A percentile compares a stretch with the other conserved stretches of the same genome.
phyloP scores from a whole-genome alignment of 2,888 invertebrate genomes.

The Melinaea marsaeus region DNA sequence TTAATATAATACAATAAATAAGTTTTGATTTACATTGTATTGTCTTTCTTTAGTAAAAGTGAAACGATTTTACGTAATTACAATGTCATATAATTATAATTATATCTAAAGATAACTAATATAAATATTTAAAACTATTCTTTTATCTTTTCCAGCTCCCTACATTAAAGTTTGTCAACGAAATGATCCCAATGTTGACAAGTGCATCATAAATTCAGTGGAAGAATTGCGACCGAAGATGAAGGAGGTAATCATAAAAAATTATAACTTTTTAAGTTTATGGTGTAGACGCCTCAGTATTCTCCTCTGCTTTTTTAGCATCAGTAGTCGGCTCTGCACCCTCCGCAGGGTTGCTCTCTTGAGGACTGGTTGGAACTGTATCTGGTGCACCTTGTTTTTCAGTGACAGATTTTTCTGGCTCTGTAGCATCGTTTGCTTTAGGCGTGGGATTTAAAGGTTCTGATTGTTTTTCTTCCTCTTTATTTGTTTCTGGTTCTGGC shows the following conservation, averaged over 20 bases:
- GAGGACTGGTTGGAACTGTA: neutral
- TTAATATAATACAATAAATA: too few relatives aligned
- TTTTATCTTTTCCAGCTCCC: conserved; percentile 69
- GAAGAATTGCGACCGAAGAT: conserved; percentile 78
- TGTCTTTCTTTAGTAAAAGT: too few relatives aligned
- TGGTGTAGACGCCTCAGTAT: neutral
- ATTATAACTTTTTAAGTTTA: neutral
- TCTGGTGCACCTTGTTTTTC: neutral
- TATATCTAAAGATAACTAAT: too few relatives aligned
- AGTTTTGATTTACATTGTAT: too few relatives aligned
- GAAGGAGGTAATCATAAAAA: conserved; percentile 55
- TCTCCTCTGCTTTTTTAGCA: conserved; percentile 2
- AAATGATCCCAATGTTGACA: conserved; percentile 79
- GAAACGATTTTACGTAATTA: too few relatives aligned
- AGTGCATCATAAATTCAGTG: conserved; percentile 80
- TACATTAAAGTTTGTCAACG: conserved; percentile 82
- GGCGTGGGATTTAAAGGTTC: too few relatives aligned
- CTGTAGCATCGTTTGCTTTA: too few relatives aligned
- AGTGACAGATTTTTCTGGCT: too few relatives aligned
- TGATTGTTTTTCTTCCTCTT: too few relatives aligned
- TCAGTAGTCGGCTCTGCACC: neutral
- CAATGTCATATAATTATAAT: too few relatives aligned
- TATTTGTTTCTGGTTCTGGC: too few relatives aligned
- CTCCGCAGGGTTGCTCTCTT: conserved; percentile 5
- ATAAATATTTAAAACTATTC: neutral